Percentiles rank a stretch among this genome's conserved stretches.
phyloP scores from a whole-genome alignment of 2,888 invertebrate species.

The Fragum sueziense region DNA sequence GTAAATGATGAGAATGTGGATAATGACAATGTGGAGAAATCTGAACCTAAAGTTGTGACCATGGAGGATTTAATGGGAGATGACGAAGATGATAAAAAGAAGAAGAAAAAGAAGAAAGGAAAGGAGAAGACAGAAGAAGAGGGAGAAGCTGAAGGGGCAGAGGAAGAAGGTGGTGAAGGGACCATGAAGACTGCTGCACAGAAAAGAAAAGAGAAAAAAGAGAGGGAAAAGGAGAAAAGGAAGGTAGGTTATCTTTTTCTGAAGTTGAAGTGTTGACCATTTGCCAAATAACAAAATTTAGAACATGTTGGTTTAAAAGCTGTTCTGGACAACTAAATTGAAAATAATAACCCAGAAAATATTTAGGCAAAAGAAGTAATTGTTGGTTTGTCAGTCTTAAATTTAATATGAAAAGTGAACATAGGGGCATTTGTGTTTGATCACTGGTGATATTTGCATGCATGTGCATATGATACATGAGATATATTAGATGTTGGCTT shows the following conservation, averaged over 20 bases:
- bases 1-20: constrained; percentile 40
- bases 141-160: constrained; percentile 56
- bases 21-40: constrained; percentile 31
- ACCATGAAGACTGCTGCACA: constrained; percentile 83
- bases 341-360: no score
- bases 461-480: background rate
- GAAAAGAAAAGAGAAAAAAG: constrained; percentile 84
- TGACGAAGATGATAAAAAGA: constrained; percentile 67
- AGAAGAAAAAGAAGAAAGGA: constrained; percentile 55
- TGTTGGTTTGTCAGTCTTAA: no score
- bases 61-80: constrained; percentile 69
- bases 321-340: no score
- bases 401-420: no score
- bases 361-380: no score
- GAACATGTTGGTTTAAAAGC: no score
- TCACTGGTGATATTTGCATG: no score
- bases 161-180: constrained; percentile 88
- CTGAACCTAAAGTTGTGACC: constrained; percentile 59
- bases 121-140: constrained; percentile 79
- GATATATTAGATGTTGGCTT: background rate
- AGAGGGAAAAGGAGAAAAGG: constrained; percentile 64
- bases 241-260: no score
- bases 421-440: background rate
- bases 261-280: no score
- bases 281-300: no score